Evolutionary conservation across 2,888 invertebrate genomes (phyloP).

Genomic region (Macroteleia sp.): DNA sequence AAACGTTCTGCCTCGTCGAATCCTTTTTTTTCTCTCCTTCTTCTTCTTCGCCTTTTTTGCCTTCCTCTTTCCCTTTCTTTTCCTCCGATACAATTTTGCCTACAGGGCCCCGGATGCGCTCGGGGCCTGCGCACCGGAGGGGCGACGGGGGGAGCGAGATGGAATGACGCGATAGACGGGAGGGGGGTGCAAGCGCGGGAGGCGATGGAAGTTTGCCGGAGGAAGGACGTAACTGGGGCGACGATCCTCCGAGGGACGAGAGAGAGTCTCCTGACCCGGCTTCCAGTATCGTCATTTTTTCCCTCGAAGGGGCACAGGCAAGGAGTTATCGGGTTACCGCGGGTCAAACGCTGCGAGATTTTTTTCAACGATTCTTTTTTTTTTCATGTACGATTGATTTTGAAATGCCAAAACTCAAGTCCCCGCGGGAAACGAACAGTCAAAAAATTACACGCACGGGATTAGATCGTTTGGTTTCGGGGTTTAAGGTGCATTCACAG

Average conservation of each 20-base stretch:
- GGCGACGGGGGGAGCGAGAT: conserved; percentile 3
- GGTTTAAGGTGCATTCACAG: too few species aligned
- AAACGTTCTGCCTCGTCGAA: conserved; percentile 64
- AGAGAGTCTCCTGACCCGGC: conserved; percentile 69
- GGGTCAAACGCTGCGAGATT: neutral
- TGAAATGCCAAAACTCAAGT: too few species aligned
- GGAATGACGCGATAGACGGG: conserved; percentile 14
- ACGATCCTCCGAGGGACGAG: conserved; percentile 73
- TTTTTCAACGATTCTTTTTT: neutral
- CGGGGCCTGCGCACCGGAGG: conserved; percentile 51
- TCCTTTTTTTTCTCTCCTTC: conserved; percentile 60
- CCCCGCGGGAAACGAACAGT: too few species aligned
- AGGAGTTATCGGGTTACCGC: too few species aligned
- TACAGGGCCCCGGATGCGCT: conserved; percentile 69
- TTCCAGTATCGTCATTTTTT: conserved; percentile 61
- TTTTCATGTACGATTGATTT: neutral
- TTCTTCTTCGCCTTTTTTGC: conserved; percentile 43
- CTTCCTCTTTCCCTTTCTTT: conserved; percentile 59
- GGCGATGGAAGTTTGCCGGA: conserved; percentile 69
- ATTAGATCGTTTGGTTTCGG: too few species aligned
- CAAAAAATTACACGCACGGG: too few species aligned
- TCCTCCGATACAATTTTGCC: conserved; percentile 71
- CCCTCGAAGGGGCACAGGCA: conserved; percentile 1
- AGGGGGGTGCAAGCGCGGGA: conserved; percentile 32
- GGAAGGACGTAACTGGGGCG: conserved; percentile 79